Conservation (phyloP, 2,888 invertebrate genomes). For the Rotaria magnacalcarata region DNA sequence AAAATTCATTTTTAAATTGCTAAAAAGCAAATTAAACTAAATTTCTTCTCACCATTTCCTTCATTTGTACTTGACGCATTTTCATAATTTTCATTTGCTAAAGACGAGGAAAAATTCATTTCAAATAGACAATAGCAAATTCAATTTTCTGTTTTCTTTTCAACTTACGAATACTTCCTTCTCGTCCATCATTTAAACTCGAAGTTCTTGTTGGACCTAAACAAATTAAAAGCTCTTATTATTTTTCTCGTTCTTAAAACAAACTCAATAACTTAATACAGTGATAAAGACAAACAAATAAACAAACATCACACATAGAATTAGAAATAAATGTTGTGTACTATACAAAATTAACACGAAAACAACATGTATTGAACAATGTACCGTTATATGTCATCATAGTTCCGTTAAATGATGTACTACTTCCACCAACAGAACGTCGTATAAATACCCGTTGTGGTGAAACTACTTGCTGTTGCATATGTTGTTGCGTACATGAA, state of each 20-base stretch:
- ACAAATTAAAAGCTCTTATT: not conserved
- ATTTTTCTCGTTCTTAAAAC: no score
- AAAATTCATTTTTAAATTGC: not conserved
- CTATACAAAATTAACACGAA: not conserved
- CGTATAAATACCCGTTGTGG: not conserved
- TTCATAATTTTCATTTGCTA: slow-evolving; percentile 15
- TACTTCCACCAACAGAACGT: not conserved
- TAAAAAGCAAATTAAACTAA: not conserved
- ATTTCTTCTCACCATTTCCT: not conserved
- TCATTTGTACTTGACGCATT: not conserved
- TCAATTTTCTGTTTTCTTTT: not conserved
- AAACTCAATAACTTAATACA: no score
- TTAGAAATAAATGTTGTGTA: no score
- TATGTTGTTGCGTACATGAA: slow-evolving; percentile 9
- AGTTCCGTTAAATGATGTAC: not conserved
- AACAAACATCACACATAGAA: not conserved
- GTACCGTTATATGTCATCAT: not conserved
- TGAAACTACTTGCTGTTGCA: not conserved
- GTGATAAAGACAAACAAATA: not conserved
- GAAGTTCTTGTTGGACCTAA: slow-evolving; percentile 4
- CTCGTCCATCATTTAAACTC: slow-evolving; percentile 15
- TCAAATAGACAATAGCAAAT: not conserved
- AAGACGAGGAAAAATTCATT: not conserved
- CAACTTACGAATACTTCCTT: not conserved
- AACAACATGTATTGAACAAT: not conserved